Base-by-base conservation (phyloP, 2,113 vertebrate species). In the Mesembrinibis cayennensis region DNA sequence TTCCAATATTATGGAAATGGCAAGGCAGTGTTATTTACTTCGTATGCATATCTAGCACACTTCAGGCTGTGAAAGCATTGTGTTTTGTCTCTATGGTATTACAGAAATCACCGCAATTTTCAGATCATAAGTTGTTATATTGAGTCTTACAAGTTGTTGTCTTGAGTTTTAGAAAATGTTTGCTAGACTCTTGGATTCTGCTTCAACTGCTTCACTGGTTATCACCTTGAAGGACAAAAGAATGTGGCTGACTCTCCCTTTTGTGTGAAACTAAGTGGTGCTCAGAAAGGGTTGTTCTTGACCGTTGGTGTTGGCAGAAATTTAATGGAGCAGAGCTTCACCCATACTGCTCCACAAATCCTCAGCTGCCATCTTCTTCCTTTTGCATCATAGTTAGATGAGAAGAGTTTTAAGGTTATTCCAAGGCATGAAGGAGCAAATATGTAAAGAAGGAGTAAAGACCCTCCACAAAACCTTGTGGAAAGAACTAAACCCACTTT, bases 11-110 rank as follows among this genome's bases (percentile, higher is more conserved):
- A 59, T 63, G 49, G 13, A 53, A 90, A 66, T 42, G 38, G 14
- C 14, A 77, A 82, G 42, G 9, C 11, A 58, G 3, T 23, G 19
- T 79, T 90, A 29, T 50, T 82, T 90, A 58, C 42, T 65, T 40
- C 25, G 9, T 44, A 53, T 34, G 23, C 1, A 2, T 58, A 82
- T n/a, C 1, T 5, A 82, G 44, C 27, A 59, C 20, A 19, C 71
- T 89, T 77, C n/a, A 93, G 42, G 14, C 38, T 73, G 27, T 72
- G 29, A 81, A 96, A 94, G 32, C 19, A 4, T 55, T 73, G 71
- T 66, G 7, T 90, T 94, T 88, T 42, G 7, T 86, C 71, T 73
- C 67, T 67, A 0, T 34, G 38, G 8, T 36, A 45, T 80, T 90
- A 53, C 11, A 49, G 53, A 77, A 88, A 82, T 88, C 20, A 71